Evolutionary conservation across 2,113 vertebrate species (phyloP).

Genomic region (Rhizomys pruinosus): DNA sequence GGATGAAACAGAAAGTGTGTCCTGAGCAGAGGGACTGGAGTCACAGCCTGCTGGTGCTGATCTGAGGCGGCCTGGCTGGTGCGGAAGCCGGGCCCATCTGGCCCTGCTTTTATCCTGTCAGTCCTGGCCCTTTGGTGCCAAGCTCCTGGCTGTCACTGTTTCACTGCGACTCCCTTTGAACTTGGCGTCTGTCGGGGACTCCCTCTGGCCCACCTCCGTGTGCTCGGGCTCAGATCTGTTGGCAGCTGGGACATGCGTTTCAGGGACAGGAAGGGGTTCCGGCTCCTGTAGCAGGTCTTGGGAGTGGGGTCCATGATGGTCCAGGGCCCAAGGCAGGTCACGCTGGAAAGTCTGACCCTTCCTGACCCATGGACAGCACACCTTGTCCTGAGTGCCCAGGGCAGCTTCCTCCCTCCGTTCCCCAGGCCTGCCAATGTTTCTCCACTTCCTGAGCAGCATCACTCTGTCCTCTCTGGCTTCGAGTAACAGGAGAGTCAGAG

Average conservation of each 20-base stretch:
- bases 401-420: not conserved
- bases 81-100: conserved; percentile 74
- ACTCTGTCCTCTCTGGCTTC: not conserved
- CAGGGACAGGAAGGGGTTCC: not conserved
- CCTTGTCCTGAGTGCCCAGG: too few relatives aligned
- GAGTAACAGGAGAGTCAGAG: not conserved
- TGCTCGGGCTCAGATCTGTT: not conserved
- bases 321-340: fast-evolving
- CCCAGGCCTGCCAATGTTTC: fast-evolving
- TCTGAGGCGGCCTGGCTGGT: not conserved
- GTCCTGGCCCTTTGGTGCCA: conserved; percentile 28
- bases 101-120: conserved; percentile 64
- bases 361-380: not conserved
- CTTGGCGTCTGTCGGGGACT: conserved; percentile 51
- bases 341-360: fast-evolving
- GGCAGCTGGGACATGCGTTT: conserved; percentile 8
- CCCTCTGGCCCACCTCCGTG: not conserved
- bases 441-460: fast-evolving
- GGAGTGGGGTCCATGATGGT: fast-evolving
- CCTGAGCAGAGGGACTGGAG: not conserved
- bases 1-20: not conserved
- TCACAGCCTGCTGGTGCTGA: not conserved
- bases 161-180: conserved; percentile 63
- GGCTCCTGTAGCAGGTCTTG: fast-evolving
- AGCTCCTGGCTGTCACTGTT: not conserved